A percentile compares a stretch with the other conserved stretches of the same genome.
phyloP scores from a whole-genome alignment of 2,888 invertebrate species.

The Noctua comes region DNA sequence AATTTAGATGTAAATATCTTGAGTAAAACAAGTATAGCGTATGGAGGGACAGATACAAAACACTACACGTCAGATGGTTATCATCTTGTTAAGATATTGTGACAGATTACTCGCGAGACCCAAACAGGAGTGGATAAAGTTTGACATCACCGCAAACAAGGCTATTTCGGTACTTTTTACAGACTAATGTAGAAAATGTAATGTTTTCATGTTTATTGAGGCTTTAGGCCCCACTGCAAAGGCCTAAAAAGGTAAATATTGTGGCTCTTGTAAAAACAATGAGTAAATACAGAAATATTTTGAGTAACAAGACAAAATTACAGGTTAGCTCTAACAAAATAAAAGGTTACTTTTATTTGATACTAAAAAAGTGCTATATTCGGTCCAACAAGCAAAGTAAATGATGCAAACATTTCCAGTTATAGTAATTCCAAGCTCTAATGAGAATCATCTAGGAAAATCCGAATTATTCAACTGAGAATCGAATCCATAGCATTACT shows the following conservation, averaged over 20 bases:
- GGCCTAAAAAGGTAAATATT: conserved; percentile 5
- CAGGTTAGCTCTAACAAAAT: not conserved
- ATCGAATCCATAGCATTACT: not conserved
- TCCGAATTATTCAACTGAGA: not conserved
- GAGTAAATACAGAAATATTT: conserved; percentile 24
- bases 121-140: conserved; percentile 15
- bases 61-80: conserved; percentile 18
- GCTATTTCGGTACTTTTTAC: conserved; percentile 7
- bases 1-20: conserved; percentile 40
- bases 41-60: conserved; percentile 12
- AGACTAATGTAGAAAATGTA: not conserved
- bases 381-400: not conserved
- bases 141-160: conserved; percentile 19
- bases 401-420: not conserved
- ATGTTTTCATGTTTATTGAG: conserved; percentile 33
- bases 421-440: not conserved
- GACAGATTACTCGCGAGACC: conserved; percentile 31
- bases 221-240: conserved; percentile 18
- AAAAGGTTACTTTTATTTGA: not conserved
- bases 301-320: not conserved
- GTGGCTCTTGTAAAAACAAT: conserved; percentile 8
- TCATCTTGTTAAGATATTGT: conserved; percentile 35
- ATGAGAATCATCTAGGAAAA: not conserved
- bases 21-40: not conserved
- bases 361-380: not conserved